Base-by-base conservation (phyloP, 2,888 invertebrate genomes). In the Omphaloscelis lunosa region DNA sequence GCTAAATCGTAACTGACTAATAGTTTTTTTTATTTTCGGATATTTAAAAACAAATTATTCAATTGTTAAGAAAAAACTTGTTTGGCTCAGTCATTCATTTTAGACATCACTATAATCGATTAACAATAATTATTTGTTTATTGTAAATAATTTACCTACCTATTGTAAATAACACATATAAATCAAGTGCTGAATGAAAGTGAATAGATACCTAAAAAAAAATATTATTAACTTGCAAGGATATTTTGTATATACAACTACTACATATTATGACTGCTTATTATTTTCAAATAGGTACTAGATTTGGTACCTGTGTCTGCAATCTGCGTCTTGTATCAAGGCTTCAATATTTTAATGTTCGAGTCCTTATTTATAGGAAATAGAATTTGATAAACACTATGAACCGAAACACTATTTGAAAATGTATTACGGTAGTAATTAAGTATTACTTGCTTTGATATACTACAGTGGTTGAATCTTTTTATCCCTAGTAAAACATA, bases 401-500 rank as follows among this genome's bases (percentile, higher is more conserved):
- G 20, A 45, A 45, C 45, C 23, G 5, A 56, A 69, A 79, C 39
- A 63, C 58, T 27, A 67, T 29, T 80, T 39, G 11, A 63, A 61
- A 78, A 45, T 59, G n/a, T 63, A 48, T 61, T 58, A 56, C 0
- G 41, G 7, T 15, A 58, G 12, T 23, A 20, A 20, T 1, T 27
- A 58, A 9, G 20, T 53, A 58, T 15, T 48, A 41, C 15, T 53
- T 39, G 8, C 1, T 66, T n/a, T 23, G n/a, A 20, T 48, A 63
- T 6, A 62, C 20, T 29, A 45, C 1, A 59, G 59, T 51, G 58
- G 69, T 20, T 70, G 53, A 69, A 75, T 80, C 23, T 80, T 74
- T 68, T 74, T 67, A 58, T 74, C 34, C 67, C 9, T 76, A 68
- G 11, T 73, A 75, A 79, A 84, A 77, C 72, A 39, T 80, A 86